Evolutionary conservation across 2,888 invertebrate genomes (phyloP).

Genomic region (Acleris literana): DNA sequence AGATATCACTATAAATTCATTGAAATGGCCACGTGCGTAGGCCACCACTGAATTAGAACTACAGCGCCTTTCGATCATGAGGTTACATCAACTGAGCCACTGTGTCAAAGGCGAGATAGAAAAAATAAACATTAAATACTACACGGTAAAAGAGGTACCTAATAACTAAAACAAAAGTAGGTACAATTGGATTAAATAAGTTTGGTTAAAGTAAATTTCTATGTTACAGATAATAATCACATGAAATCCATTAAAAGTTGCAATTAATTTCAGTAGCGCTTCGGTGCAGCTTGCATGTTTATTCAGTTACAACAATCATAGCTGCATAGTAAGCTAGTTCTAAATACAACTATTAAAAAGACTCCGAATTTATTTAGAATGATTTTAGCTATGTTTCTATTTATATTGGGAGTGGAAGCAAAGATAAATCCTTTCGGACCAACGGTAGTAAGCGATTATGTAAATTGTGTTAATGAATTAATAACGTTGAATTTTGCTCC

Average conservation of each 20-base stretch:
- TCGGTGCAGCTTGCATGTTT: not conserved
- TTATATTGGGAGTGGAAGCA: constrained; percentile 39
- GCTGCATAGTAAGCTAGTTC: not conserved
- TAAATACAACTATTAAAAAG: not conserved
- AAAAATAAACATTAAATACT: too few relatives aligned
- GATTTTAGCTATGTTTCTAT: constrained; percentile 1
- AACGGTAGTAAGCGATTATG: constrained; percentile 57
- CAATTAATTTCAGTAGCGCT: not conserved
- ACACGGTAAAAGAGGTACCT: not conserved
- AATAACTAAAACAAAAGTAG: not conserved
- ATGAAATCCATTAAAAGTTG: constrained; percentile 6
- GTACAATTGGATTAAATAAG: not conserved
- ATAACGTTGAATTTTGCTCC: constrained; percentile 55
- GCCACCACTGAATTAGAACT: too few relatives aligned
- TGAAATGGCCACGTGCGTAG: too few relatives aligned
- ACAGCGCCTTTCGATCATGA: too few relatives aligned
- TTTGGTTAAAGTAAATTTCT: constrained; percentile 16
- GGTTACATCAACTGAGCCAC: too few relatives aligned
- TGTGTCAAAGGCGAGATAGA: too few relatives aligned
- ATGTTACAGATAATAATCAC: constrained; percentile 25
- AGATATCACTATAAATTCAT: too few relatives aligned
- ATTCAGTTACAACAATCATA: not conserved
- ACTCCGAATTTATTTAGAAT: not conserved
- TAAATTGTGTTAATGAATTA: constrained; percentile 56
- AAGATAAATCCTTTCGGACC: constrained; percentile 58